These are phyloP conservation scores for Cromileptes altivelis DNA, from an alignment of 2,113 vertebrate genomes.

Conservation along the genomic window DNA sequence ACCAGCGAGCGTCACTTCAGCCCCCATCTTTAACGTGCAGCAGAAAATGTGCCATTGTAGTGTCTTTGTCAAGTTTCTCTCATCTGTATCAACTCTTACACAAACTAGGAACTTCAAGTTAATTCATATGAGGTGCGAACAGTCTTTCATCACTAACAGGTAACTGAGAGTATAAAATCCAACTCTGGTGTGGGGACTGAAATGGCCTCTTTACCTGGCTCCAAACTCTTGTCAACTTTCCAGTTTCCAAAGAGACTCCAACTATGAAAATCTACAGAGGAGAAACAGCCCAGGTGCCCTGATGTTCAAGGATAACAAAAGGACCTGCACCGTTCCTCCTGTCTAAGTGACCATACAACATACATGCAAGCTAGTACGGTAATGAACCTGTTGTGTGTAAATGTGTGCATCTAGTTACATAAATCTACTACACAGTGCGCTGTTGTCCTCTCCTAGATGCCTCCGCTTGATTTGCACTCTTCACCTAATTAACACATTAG, in stretches of 20 bases:
- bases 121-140: constrained; percentile 42
- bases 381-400: constrained; percentile 77
- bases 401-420: constrained; percentile 78
- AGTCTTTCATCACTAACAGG: constrained; percentile 38
- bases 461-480: constrained; percentile 43
- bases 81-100: constrained; percentile 21
- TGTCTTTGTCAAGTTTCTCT: constrained; percentile 42
- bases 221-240: constrained; percentile 69
- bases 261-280: constrained; percentile 85
- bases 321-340: constrained; percentile 65
- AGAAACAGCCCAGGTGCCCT: constrained; percentile 67
- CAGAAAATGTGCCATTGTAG: constrained; percentile 51
- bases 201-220: constrained; percentile 60
- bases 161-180: constrained; percentile 33
- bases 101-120: constrained; percentile 42
- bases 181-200: constrained; percentile 66
- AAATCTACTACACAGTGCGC: constrained; percentile 79
- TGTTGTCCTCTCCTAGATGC: constrained; percentile 51
- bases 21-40: constrained; percentile 64
- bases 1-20: constrained; percentile 65
- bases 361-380: constrained; percentile 86
- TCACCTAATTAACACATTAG: constrained; percentile 57
- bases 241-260: constrained; percentile 73
- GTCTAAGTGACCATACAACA: constrained; percentile 85
- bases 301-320: constrained; percentile 41